These are phyloP conservation scores for Nesogale talazaci DNA, from an alignment of 2,113 vertebrate genomes.

Conservation along the genomic window DNA sequence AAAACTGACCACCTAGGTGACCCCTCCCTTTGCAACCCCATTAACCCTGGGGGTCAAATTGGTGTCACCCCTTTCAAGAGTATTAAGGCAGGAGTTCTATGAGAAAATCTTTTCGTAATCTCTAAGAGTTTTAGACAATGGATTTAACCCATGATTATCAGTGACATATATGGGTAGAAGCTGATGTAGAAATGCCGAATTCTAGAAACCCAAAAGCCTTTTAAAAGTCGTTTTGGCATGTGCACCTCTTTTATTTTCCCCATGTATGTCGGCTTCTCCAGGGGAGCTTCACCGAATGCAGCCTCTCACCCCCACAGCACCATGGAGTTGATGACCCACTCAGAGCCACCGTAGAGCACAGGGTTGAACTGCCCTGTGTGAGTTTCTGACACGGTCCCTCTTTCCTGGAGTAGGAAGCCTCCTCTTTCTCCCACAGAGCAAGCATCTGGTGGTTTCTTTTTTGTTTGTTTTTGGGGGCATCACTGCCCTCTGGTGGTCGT, in stretches of 20 bases:
- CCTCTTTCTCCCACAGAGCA: no score
- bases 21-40: not conserved
- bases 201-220: not conserved
- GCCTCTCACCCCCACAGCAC: no score
- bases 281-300: not conserved
- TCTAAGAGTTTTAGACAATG: slow-evolving; percentile 31
- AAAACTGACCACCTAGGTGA: no score
- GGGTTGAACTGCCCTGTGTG: no score
- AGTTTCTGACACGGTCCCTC: no score
- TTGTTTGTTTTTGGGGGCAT: no score
- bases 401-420: no score
- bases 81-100: not conserved
- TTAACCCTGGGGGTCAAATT: not conserved
- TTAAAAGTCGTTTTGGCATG: not conserved
- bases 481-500: no score
- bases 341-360: no score
- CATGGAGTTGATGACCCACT: not conserved
- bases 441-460: no score
- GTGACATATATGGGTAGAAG: not conserved
- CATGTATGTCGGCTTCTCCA: not conserved
- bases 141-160: not conserved
- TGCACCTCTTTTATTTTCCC: not conserved
- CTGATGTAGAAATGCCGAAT: not conserved
- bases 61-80: not conserved
- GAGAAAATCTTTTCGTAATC: slow-evolving; percentile 11